A percentile compares a stretch with the other conserved stretches of the same genome.
phyloP scores from a whole-genome alignment of 2,113 vertebrate genomes.

The Paracanthobrama guichenoti region DNA sequence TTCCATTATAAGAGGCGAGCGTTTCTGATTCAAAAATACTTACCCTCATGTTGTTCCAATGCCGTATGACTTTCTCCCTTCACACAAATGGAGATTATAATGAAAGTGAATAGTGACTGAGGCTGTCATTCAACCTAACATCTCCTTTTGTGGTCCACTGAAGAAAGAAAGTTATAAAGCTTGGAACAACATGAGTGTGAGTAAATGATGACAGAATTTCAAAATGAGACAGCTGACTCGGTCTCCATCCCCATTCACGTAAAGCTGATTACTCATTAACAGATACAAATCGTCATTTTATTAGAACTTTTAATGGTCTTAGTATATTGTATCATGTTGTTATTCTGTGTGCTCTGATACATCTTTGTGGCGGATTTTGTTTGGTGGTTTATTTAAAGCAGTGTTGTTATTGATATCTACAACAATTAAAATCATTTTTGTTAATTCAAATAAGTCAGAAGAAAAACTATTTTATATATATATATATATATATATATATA shows the following conservation, averaged over 20 bases:
- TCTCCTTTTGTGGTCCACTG: slow-evolving; percentile 20
- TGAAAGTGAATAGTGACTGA: slow-evolving; percentile 3
- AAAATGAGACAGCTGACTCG: background rate
- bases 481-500: too few relatives aligned
- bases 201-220: background rate
- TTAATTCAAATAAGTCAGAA: background rate
- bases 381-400: background rate
- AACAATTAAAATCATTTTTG: background rate
- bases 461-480: too few relatives aligned
- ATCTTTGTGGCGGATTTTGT: background rate
- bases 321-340: background rate
- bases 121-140: background rate
- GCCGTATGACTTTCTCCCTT: background rate
- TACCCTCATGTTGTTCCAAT: slow-evolving; percentile 9
- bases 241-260: background rate
- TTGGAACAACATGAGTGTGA: background rate
- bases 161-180: background rate
- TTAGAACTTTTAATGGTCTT: background rate
- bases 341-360: background rate
- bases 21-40: slow-evolving; percentile 4
- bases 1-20: slow-evolving; percentile 31
- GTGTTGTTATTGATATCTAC: background rate
- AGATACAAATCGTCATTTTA: slow-evolving; percentile 19
- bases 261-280: slow-evolving; percentile 31
- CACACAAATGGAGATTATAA: slow-evolving; percentile 7